phyloP scores from a whole-genome alignment of 2,888 invertebrate genomes.

The Microctonus brassicae region DNA sequence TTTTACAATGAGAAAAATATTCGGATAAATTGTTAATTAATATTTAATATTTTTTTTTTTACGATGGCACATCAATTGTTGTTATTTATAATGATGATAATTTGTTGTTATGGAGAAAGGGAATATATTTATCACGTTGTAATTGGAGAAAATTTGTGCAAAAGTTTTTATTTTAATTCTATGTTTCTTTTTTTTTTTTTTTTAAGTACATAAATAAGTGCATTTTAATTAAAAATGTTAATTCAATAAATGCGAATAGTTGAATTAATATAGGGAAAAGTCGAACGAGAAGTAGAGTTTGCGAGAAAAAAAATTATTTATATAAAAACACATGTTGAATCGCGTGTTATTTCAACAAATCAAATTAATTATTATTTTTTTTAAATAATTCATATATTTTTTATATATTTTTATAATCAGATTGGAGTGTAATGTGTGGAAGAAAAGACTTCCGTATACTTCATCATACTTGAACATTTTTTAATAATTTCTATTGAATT shows the following conservation, averaged over 20 bases:
- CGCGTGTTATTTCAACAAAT: constrained; percentile 18
- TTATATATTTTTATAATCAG: background rate
- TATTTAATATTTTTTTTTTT: background rate
- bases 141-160: constrained; percentile 24
- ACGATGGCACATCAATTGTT: background rate
- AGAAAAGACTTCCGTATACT: no score
- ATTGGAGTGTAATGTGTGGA: no score
- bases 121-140: background rate
- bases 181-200: no score
- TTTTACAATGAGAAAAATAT: no score
- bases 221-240: constrained; percentile 13
- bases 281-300: background rate
- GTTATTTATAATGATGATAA: background rate
- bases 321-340: background rate
- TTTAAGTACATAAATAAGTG: background rate
- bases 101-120: background rate
- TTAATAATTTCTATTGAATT: no score
- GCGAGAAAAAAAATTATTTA: background rate
- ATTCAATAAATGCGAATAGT: no score
- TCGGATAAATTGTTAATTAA: no score
- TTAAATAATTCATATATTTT: constrained; percentile 1
- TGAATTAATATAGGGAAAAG: background rate
- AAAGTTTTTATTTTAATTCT: constrained; percentile 4
- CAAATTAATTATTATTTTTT: background rate
- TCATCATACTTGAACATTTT: no score